Evolutionary conservation across 1,140 invertebrate species (phyloP), one percentile per base, ranked within the genome.

Genomic region (Drosophila bocki): DNA sequence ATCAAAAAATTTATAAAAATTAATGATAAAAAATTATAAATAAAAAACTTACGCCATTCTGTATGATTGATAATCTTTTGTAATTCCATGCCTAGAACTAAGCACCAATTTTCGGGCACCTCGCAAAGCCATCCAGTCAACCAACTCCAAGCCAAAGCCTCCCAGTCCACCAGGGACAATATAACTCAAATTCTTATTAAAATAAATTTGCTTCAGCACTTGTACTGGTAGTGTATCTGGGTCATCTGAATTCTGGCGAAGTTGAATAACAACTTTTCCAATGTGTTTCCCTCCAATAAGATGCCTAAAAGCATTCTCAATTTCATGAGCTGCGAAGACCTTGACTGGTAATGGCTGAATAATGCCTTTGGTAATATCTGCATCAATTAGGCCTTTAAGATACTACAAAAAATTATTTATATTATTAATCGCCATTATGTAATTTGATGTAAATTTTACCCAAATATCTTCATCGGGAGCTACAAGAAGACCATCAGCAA

Each of bases 61-160:
- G 13, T 94, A 94, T 3, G 94, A 91, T 93, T 98, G 97, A 92
- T 98, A 98, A 11, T 97, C 97, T 75, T 95, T 97, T 51, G 92
- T 94, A 12, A 98, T 92, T 26, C 97, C 97, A 60, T 94, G 94
- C 75, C 97, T 94, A 3, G 97, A 98, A 1, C 96, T 97, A 0
- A 99, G 93, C 3, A 98, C 93, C 1, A 99, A 77, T 81, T 96
- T 96, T 65, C 93, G 95, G 8, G 96, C 97, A 3, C 97, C 98
- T 84, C 97, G 94, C 32, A 96, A 90, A 15, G 97, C 94, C 63
- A 99, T 93, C 97, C 98, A 99, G 87, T 98, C 96, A 5, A 95
- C 95, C 48, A 99, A 91, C 92, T 99, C 98, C n/a, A 99, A 93
- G 39, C 98, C 98, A 92, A 99, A 98, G 3, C 97, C 97, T 35